Conservation (phyloP, 2,888 invertebrate species). For the Drosophila colorata region DNA sequence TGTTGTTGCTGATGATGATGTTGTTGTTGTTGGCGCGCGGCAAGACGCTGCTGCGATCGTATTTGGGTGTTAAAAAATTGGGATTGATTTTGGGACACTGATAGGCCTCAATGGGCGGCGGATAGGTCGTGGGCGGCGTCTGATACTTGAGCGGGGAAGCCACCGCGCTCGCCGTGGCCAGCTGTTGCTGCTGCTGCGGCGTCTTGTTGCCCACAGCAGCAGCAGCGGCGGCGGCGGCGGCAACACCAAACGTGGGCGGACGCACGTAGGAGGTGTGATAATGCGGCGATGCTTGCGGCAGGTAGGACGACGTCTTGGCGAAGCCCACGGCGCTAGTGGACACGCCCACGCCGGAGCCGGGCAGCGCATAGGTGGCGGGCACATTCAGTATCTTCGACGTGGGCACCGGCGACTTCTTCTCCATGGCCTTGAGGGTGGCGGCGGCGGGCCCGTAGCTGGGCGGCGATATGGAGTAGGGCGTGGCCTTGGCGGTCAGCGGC, state of each 20-base stretch:
- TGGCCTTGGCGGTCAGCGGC: conserved; percentile 75
- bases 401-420: conserved; percentile 82
- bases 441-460: conserved; percentile 55
- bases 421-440: conserved; percentile 65
- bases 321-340: conserved; percentile 43
- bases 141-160: conserved; percentile 83
- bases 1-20: conserved; percentile 13
- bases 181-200: conserved; percentile 56
- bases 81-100: conserved; percentile 85
- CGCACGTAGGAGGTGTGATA: conserved; percentile 79
- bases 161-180: conserved; percentile 36
- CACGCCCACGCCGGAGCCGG: conserved; percentile 44
- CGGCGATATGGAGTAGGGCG: conserved; percentile 49
- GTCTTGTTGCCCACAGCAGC: conserved; percentile 59
- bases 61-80: conserved; percentile 85
- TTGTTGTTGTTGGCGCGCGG: conserved; percentile 71
- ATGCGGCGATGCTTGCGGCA: conserved; percentile 82
- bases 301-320: conserved; percentile 75
- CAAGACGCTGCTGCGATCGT: conserved; percentile 78
- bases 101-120: conserved; percentile 84
- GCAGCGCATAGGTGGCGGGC: conserved; percentile 80
- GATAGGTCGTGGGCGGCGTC: conserved; percentile 84
- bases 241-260: conserved; percentile 72
- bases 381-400: conserved; percentile 82
- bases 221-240: conserved; percentile 36